Evolutionary conservation across 2,113 vertebrate genomes (phyloP), one percentile per base, ranked within the genome.

Genomic region (Scartelaos histophorus): DNA sequence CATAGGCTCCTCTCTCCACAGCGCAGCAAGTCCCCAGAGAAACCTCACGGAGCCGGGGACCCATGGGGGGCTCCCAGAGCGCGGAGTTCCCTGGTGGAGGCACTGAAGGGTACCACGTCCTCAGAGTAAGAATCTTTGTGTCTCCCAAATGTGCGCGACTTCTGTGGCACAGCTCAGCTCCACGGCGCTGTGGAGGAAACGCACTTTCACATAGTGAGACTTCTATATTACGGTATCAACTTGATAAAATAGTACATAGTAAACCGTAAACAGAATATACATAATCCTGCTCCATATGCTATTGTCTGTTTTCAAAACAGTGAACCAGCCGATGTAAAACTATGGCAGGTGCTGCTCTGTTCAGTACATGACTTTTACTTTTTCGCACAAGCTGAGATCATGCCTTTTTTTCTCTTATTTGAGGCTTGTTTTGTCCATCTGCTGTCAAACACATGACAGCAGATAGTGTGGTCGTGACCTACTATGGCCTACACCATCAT

Each of bases 101-200:
- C 25, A 95, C 93, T 0, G 96, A 97, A 86, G 97, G 97, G 51
- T 98, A 97, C 87, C 96, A 98, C 79, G 95, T 98, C 81, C 89
- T 98, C 69, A 89, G 95, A 88, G 96, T 98, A 89, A 83, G 92
- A 85, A 6, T 54, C 2, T 3, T 49, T 15, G 68, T 1, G 34
- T 38, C 45, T 65, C 38, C 38, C 38, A 10, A 17, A 29, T 17
- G 13, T 17, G n/a, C n/a, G n/a, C n/a, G n/a, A n/a, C n/a, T n/a
- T n/a, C n/a, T n/a, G 16, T 19, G 16, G 21, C 22, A 25, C 38
- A 57, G 13, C 43, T 3, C 21, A 47, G 43, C 17, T 9, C 19
- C 21, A 21, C 3, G 17, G 21, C 25, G 34, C 25, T 35, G 13
- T 62, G 15, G 25, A 35, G 25, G 60, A 62, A 58, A 43, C 38